Conservation (phyloP, 2,797 vertebrate species). For the Chrosomus eos region DNA sequence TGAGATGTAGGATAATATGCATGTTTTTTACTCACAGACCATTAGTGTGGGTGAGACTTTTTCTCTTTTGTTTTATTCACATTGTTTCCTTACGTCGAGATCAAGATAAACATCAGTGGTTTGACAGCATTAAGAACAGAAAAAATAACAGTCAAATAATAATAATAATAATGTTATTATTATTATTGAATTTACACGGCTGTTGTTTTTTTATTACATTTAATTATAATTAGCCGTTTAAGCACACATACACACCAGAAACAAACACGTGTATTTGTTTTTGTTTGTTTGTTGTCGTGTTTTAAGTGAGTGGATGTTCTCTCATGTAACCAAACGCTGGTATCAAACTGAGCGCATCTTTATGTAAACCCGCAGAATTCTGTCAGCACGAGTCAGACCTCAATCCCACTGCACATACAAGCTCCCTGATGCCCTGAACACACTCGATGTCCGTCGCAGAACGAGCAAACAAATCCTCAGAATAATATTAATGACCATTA, state of each 20-base stretch:
- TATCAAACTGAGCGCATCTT: conserved; percentile 22
- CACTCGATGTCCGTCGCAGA: neutral
- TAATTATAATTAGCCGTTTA: neutral
- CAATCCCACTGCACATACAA: conserved; percentile 47
- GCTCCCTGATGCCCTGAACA: neutral
- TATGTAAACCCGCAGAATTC: conserved; percentile 39
- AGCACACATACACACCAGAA: too few species aligned
- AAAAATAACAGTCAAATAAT: neutral
- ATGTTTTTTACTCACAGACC: neutral
- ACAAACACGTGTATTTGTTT: neutral
- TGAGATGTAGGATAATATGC: neutral
- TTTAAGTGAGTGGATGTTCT: neutral
- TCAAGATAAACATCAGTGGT: neutral
- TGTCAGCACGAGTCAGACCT: conserved; percentile 56
- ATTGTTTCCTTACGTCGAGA: neutral
- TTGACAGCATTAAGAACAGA: neutral
- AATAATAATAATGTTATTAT: neutral
- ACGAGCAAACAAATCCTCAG: neutral
- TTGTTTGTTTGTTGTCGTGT: neutral
- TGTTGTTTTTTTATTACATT: neutral
- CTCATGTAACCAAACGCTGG: conserved; percentile 10
- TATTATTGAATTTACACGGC: neutral
- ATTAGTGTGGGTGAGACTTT: conserved; percentile 20
- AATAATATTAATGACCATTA: neutral
- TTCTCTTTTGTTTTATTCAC: neutral